Base-by-base conservation (phyloP, 2,797 vertebrate species). In the Enteromius trimaculatus region DNA sequence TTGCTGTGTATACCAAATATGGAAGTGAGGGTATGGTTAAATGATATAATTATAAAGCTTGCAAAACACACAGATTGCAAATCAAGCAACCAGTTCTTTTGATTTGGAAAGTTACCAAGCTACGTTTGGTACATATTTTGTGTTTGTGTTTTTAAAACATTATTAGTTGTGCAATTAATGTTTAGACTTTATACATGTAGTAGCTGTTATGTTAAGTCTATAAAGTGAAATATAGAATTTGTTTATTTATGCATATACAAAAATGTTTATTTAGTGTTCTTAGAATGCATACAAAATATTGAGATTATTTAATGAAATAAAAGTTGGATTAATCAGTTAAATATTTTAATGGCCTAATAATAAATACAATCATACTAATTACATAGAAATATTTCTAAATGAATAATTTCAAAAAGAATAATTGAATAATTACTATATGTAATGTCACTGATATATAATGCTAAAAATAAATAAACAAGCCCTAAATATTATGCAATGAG, bases 1-100 rank as follows among this genome's bases (percentile, higher is more conserved):
- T 95, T 99, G 87, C 96, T 99, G 85, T 97, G 96, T 92, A 98
- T 99, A 97, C 98, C 98, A 95, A 99, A 99, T 95, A 98, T 97
- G 97, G 98, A 99, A 94, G 97, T 99, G 89, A 94, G 98, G 95
- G 98, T 99, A 94, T 86, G 97, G 96, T 82, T n/a, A 6, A 87
- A 11, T 85, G 77, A 87, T 86, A 49, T 26, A 69, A 66, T 66
- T 55, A 47, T 6, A 71, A 65, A 19, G 19, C 60, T 58, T 64
- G 19, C n/a, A 29, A 16, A 39, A 49, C 53, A 31, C 55, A 49
- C 10, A 23, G 17, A 7, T 64, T 64, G 44, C 42, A 65, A 53
- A 71, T 47, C 55, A 72, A 60, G 29, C 23, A 29, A 21, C 14
- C 16, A 37, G 26, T 71, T 62, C 1, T 29, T 34, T 21, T 60